phyloP scores from a whole-genome alignment of 2,113 vertebrate species.

The Meleagris gallopavo region DNA sequence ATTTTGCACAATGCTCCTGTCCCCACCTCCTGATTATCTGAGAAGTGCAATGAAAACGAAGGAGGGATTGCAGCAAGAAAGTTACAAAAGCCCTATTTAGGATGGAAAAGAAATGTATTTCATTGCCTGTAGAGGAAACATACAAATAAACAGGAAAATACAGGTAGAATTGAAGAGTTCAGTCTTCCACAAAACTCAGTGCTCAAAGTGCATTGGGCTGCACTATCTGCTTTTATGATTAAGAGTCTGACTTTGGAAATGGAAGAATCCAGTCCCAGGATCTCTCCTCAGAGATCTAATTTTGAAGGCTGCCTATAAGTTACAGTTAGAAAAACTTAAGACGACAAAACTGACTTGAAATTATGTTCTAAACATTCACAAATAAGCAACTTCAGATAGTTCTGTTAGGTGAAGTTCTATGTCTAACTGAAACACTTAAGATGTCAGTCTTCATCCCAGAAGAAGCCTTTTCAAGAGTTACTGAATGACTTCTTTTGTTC shows the following conservation, averaged over 20 bases:
- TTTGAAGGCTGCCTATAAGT: background rate
- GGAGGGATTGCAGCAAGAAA: background rate
- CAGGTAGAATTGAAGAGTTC: background rate
- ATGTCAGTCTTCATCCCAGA: no score
- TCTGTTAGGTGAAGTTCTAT: background rate
- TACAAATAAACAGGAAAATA: background rate
- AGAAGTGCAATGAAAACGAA: background rate
- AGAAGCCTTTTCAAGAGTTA: background rate
- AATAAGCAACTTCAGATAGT: background rate
- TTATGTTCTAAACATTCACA: background rate
- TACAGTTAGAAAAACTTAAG: background rate
- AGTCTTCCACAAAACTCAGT: background rate
- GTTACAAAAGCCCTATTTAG: fast-evolving
- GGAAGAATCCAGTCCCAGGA: background rate
- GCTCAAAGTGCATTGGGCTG: background rate
- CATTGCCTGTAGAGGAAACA: background rate
- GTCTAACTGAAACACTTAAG: background rate
- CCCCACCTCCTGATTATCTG: background rate
- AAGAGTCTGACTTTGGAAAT: background rate
- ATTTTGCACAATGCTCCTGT: background rate
- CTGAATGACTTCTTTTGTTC: background rate
- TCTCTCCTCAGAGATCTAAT: background rate
- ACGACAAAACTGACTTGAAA: background rate
- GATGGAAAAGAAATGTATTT: background rate
- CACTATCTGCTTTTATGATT: background rate